phyloP scores from a whole-genome alignment of 2,888 invertebrate genomes.

The Drosophila phalerata region DNA sequence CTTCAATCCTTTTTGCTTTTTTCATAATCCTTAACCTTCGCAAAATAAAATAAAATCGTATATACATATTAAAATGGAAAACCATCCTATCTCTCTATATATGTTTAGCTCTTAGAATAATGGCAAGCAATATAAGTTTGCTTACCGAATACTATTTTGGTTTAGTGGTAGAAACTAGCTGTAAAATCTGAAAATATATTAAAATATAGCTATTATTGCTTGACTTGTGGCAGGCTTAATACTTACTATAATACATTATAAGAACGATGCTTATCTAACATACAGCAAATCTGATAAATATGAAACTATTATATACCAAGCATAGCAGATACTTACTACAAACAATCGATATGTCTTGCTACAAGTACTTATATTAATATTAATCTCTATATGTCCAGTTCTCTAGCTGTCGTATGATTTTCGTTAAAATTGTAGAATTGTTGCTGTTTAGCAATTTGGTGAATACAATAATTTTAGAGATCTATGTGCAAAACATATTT shows the following conservation, averaged over 20 bases:
- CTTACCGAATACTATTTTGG: slow-evolving; percentile 57
- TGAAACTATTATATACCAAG: slow-evolving; percentile 27
- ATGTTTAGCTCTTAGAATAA: slow-evolving; percentile 67
- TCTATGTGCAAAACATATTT: slow-evolving; percentile 42
- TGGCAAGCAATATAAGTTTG: slow-evolving; percentile 66
- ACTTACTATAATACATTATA: slow-evolving; percentile 44
- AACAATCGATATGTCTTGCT: slow-evolving; percentile 67
- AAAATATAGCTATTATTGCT: slow-evolving; percentile 46
- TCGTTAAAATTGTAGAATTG: slow-evolving; percentile 62
- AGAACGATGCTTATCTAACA: slow-evolving; percentile 67
- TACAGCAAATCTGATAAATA: slow-evolving; percentile 46
- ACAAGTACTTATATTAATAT: slow-evolving; percentile 46
- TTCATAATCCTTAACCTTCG: slow-evolving; percentile 34
- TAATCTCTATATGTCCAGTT: slow-evolving; percentile 57
- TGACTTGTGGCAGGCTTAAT: slow-evolving; percentile 64
- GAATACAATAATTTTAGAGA: slow-evolving; percentile 31
- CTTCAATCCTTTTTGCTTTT: slow-evolving; percentile 46
- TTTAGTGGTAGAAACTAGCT: slow-evolving; percentile 67
- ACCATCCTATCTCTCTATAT: slow-evolving; percentile 32
- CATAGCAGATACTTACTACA: slow-evolving; percentile 14
- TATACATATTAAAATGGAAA: slow-evolving; percentile 9
- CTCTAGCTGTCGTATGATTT: slow-evolving; percentile 68
- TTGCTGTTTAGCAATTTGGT: slow-evolving; percentile 50
- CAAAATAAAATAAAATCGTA: slow-evolving; percentile 4
- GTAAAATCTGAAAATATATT: slow-evolving; percentile 51